phyloP scores from a whole-genome alignment of 2,113 vertebrate species.

The Columbina picui region DNA sequence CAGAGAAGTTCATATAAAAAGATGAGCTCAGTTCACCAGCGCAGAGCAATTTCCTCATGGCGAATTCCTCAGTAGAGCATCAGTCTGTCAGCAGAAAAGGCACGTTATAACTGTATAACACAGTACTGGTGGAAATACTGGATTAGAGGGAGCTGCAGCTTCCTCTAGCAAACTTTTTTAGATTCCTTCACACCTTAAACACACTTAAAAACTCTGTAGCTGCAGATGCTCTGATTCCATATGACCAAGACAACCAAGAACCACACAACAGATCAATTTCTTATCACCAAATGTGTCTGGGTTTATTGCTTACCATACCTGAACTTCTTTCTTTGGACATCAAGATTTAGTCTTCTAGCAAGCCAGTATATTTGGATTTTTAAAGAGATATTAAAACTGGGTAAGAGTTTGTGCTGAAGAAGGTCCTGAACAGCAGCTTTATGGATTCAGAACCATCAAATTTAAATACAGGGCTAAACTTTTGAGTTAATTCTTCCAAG shows the following conservation, averaged over 20 bases:
- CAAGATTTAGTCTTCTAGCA: neutral
- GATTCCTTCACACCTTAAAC: neutral
- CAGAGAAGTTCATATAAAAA: neutral
- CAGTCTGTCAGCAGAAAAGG: neutral
- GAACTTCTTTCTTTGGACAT: neutral
- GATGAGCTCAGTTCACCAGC: neutral
- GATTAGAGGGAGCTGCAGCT: neutral
- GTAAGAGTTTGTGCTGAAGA: neutral
- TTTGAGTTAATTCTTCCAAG: neutral
- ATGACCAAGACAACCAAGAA: neutral
- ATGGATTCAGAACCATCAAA: neutral
- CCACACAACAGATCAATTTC: neutral
- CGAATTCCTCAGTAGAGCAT: neutral
- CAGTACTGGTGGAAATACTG: neutral
- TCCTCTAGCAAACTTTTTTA: neutral
- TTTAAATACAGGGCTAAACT: neutral
- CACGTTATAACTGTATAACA: accelerated
- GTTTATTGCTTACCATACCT: neutral
- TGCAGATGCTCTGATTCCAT: neutral
- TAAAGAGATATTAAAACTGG: neutral
- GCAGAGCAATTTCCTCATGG: neutral
- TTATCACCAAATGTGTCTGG: neutral
- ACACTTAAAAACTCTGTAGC: neutral
- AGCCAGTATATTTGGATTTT: neutral
- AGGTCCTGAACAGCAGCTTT: neutral